Conservation (phyloP, 64 coral and sea anemone genomes). For the Exaiptasia diaphana region DNA sequence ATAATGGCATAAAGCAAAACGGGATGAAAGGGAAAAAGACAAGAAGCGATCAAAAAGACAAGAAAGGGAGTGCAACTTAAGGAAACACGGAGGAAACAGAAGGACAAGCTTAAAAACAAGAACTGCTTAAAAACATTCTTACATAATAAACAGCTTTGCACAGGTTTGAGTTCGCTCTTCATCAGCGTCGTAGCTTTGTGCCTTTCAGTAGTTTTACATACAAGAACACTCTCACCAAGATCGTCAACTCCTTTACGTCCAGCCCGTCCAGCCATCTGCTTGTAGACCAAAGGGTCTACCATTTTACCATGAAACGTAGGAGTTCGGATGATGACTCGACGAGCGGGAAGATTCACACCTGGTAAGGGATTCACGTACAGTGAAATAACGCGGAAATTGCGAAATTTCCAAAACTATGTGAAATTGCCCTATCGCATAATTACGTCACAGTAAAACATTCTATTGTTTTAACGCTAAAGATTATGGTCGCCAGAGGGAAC, state of each 20-base stretch:
- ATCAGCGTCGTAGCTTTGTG: conserved; percentile 63
- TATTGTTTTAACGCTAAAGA: neutral
- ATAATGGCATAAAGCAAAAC: no score
- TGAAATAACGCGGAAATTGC: no score
- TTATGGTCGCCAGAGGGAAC: neutral
- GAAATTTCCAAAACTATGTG: no score
- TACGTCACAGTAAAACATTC: neutral
- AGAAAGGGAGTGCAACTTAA: no score
- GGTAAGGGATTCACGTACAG: no score
- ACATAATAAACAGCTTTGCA: conserved; percentile 91
- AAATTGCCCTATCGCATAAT: neutral
- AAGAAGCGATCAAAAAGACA: no score
- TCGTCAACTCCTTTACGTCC: conserved; percentile 96
- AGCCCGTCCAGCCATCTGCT: conserved; percentile 98
- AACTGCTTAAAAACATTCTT: neutral
- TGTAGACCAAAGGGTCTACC: conserved; percentile 83
- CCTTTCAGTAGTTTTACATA: conserved; percentile 79
- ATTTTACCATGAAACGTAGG: conserved; percentile 91
- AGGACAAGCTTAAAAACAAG: no score
- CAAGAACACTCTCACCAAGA: conserved; percentile 80
- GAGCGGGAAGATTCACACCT: conserved; percentile 96
- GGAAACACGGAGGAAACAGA: no score
- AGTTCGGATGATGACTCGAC: conserved; percentile 94
- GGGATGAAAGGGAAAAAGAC: no score
- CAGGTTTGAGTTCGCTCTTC: conserved; percentile 81